These are phyloP conservation scores for Hyla sarda DNA, from an alignment of 2,113 vertebrate genomes.

Conservation along the genomic window DNA sequence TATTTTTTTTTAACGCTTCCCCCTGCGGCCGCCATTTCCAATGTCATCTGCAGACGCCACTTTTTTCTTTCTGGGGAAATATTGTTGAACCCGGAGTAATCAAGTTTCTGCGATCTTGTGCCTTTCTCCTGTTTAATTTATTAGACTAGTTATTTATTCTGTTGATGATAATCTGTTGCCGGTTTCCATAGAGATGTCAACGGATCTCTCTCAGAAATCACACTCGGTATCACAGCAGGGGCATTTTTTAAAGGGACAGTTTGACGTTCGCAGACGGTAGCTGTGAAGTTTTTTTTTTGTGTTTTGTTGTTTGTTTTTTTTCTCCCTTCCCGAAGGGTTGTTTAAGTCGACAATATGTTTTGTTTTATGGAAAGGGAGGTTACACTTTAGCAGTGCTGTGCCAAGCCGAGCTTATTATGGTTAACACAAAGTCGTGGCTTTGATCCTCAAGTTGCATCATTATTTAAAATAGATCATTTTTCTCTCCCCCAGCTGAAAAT, in stretches of 20 bases:
- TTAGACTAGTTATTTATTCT: conserved; percentile 90
- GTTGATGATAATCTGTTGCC: conserved; percentile 91
- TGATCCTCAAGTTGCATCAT: conserved; percentile 79
- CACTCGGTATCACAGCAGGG: conserved; percentile 82
- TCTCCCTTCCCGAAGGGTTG: no score
- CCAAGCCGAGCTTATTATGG: conserved; percentile 75
- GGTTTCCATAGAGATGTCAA: conserved; percentile 92
- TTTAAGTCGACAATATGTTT: conserved; percentile 70
- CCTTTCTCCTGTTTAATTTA: conserved; percentile 88
- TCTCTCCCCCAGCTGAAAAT: conserved; percentile 68
- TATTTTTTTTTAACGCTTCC: no score
- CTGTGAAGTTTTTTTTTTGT: conserved; percentile 72
- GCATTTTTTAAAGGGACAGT: conserved; percentile 82
- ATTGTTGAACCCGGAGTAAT: conserved; percentile 83
- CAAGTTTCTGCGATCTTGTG: conserved; percentile 85
- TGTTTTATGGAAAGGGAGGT: conserved; percentile 68
- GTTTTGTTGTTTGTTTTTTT: no score
- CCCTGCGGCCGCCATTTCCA: no score
- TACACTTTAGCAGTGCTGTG: conserved; percentile 72
- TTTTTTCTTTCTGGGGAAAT: conserved; percentile 77
- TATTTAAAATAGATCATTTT: conserved; percentile 80
- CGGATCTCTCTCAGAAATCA: conserved; percentile 89
- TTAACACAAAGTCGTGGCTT: conserved; percentile 74
- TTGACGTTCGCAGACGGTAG: conserved; percentile 71
- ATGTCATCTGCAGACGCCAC: conserved; percentile 61